Evolutionary conservation across 2,797 vertebrate genomes (phyloP).

Genomic region (Hyperoplus immaculatus): DNA sequence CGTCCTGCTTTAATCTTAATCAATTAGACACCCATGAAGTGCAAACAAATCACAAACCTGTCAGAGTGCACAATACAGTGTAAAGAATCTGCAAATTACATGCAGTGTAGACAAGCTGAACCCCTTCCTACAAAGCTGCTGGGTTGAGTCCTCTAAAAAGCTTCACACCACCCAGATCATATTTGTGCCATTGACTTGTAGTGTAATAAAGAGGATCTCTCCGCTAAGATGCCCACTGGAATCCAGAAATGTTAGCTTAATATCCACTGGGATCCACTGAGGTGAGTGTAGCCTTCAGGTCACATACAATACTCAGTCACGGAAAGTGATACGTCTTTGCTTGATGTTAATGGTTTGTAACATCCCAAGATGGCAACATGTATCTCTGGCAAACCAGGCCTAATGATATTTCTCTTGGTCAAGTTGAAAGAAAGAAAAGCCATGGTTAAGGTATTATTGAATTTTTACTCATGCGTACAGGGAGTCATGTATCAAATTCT

Average conservation of each 20-base stretch:
- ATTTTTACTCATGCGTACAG: conserved; percentile 57
- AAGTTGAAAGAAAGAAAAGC: conserved; percentile 64
- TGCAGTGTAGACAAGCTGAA: conserved; percentile 67
- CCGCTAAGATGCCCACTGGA: conserved; percentile 73
- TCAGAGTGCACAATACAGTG: conserved; percentile 73
- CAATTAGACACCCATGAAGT: conserved; percentile 80
- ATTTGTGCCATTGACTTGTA: conserved; percentile 71
- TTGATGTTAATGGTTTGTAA: conserved; percentile 75
- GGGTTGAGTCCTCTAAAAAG: conserved; percentile 53
- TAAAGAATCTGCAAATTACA: conserved; percentile 74
- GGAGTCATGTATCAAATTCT: conserved; percentile 62
- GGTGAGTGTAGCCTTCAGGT: conserved; percentile 74
- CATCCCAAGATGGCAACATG: conserved; percentile 66
- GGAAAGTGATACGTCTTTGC: conserved; percentile 72
- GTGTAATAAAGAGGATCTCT: conserved; percentile 71
- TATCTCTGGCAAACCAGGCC: conserved; percentile 58
- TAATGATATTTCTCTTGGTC: conserved; percentile 69
- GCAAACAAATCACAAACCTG: conserved; percentile 78
- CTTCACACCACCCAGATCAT: conserved; percentile 63
- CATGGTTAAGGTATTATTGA: conserved; percentile 63
- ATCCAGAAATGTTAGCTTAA: conserved; percentile 73
- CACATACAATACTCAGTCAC: conserved; percentile 66
- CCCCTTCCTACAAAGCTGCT: conserved; percentile 54
- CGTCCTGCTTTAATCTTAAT: conserved; percentile 80
- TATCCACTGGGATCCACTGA: conserved; percentile 77